Evolutionary conservation across 2,888 invertebrate genomes (phyloP), one percentile per base, ranked within the genome.

Genomic region (Leptura quadrifasciata): DNA sequence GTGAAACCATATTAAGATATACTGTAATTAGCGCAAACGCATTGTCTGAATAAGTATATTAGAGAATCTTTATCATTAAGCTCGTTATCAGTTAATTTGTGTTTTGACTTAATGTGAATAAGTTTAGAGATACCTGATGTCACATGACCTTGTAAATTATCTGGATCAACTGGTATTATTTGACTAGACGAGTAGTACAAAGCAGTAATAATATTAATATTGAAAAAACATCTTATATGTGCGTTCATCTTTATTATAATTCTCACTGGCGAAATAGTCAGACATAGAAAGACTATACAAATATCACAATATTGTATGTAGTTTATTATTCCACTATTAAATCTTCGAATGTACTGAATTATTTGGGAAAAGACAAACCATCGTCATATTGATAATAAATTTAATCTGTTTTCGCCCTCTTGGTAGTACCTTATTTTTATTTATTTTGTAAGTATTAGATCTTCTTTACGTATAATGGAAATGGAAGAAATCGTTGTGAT

Each of bases 131-230:
- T 47, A 47, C 47, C 47, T 47, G n/a, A 15, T 47, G 47, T 47
- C 47, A 47, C 47, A 47, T 47, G 47, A n/a, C 47, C 47, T n/a
- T 55, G 21, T 63, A 39, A 4, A 31, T 63, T 63, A 63, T 63
- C 39, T 63, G 63, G 63, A 63, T 63, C 63, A 63, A 63, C 17
- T 20, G 39, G 31, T 27, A 60, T 63, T 63, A 31, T 10, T 17
- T 63, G 63, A 18, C 47, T 60, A 60, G 60, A 60, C 24, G 47
- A 47, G n/a, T 47, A n/a, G 47, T 47, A 12, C 39, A 39, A 39
- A 39, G 39, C 39, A 3, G 39, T 39, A 39, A 35, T 10, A 47
- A 47, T 47, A 47, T 47, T n/a, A 47, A 6, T 47, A 15, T 39
- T 39, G 12, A 15, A 39, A 35, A 39, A 10, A 10, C 1, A 2